Conservation (phyloP, 2,797 vertebrate species). For the Astyanax mexicanus region DNA sequence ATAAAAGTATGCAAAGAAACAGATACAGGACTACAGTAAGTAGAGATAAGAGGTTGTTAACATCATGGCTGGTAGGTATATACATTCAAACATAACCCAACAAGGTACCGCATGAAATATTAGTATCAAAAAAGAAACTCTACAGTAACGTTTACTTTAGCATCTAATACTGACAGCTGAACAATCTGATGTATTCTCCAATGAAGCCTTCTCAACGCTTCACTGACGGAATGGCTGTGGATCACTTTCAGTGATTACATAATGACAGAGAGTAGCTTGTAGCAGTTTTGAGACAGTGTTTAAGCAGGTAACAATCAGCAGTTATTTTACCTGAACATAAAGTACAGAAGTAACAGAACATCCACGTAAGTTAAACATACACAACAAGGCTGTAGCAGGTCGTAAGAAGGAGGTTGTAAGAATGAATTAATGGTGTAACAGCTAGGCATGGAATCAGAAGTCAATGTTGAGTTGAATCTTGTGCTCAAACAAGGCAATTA, state of each 20-base stretch:
- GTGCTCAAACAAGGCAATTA: conserved; percentile 95
- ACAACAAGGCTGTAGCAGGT: not conserved
- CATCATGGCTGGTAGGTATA: too few relatives aligned
- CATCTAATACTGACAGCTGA: not conserved
- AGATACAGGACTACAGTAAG: too few relatives aligned
- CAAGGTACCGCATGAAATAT: not conserved
- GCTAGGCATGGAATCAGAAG: conserved; percentile 68
- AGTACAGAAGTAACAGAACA: not conserved
- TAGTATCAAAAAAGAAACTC: not conserved
- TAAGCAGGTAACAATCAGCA: not conserved
- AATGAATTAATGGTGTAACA: too few relatives aligned
- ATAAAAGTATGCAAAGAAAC: too few relatives aligned
- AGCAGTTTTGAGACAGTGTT: too few relatives aligned
- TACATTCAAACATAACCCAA: too few relatives aligned
- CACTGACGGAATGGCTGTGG: not conserved
- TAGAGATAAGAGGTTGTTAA: too few relatives aligned
- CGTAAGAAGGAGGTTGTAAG: not conserved
- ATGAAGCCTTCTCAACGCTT: not conserved
- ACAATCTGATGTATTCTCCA: too few relatives aligned
- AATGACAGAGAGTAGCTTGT: too few relatives aligned
- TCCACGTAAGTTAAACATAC: too few relatives aligned
- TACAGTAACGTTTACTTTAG: not conserved
- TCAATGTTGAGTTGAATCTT: conserved; percentile 91
- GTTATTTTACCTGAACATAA: not conserved
- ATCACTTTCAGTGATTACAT: too few relatives aligned